Percentiles rank a stretch among this genome's conserved stretches.
phyloP scores from a whole-genome alignment of 2,797 vertebrate species.

The Enteromius unitaeniatus region DNA sequence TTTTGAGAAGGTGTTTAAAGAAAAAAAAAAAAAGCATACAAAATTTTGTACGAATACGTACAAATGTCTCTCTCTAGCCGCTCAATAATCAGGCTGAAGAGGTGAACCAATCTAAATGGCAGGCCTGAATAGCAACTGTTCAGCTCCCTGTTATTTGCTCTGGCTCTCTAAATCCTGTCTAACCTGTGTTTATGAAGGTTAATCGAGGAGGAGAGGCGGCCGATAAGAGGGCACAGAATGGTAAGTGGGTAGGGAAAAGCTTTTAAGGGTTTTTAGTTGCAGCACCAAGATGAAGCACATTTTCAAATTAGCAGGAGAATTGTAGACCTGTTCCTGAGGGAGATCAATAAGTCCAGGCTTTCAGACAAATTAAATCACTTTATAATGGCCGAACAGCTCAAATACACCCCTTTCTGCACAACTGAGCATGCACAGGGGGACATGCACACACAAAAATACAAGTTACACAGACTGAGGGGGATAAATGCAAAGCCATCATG shows the following conservation, averaged over 20 bases:
- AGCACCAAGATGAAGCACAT: slow-evolving; percentile 57
- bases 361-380: slow-evolving; percentile 77
- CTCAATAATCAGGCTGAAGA: slow-evolving; percentile 43
- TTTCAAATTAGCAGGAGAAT: slow-evolving; percentile 63
- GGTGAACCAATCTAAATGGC: slow-evolving; percentile 50
- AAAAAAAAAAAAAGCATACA: background rate
- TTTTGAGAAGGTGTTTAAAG: background rate
- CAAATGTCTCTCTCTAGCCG: slow-evolving; percentile 24
- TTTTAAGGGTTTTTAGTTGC: slow-evolving; percentile 63
- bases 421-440: background rate
- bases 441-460: background rate
- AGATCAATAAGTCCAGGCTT: slow-evolving; percentile 74
- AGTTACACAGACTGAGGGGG: slow-evolving; percentile 43
- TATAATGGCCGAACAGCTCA: slow-evolving; percentile 73
- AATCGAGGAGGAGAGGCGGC: slow-evolving; percentile 53
- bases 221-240: slow-evolving; percentile 62
- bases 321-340: slow-evolving; percentile 50
- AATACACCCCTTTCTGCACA: slow-evolving; percentile 61
- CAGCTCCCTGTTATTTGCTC: slow-evolving; percentile 27
- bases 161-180: slow-evolving; percentile 46
- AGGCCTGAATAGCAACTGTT: slow-evolving; percentile 34
- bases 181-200: slow-evolving; percentile 59
- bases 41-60: background rate
- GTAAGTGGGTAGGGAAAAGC: slow-evolving; percentile 53
- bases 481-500: background rate